Percentiles rank a stretch among this genome's conserved stretches.
Evolutionary conservation across 2,113 vertebrate species (phyloP).

Genomic region (Nyctereutes procyonoides): DNA sequence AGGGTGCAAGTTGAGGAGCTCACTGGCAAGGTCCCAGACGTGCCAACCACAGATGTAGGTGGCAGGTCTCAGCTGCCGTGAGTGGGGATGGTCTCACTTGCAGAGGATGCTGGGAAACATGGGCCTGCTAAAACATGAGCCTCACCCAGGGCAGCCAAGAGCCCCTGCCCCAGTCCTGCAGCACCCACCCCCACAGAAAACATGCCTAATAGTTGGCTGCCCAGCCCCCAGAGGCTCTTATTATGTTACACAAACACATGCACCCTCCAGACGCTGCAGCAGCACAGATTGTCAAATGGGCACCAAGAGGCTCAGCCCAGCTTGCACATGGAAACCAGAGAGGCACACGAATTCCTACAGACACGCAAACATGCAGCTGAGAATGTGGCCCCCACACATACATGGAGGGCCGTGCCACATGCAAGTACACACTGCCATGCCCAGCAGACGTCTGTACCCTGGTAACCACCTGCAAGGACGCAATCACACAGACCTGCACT

Average conservation of each 20-base stretch:
- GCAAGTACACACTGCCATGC: no score
- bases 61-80: neutral
- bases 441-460: neutral
- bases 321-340: neutral
- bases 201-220: neutral
- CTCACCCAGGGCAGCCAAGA: neutral
- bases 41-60: fast-evolving
- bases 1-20: neutral
- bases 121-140: neutral
- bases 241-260: neutral
- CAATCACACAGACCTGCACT: neutral
- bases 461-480: neutral
- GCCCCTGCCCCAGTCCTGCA: neutral
- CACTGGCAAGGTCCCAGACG: neutral
- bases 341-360: neutral
- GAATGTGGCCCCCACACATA: fast-evolving
- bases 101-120: neutral
- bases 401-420: neutral
- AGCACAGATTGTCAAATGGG: neutral
- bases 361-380: neutral
- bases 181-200: no score
- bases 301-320: neutral
- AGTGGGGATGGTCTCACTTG: neutral
- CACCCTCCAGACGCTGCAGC: neutral
- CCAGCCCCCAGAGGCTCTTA: fast-evolving